phyloP scores from a whole-genome alignment of 2,888 invertebrate species.

The Kryphioiulus occultus region DNA sequence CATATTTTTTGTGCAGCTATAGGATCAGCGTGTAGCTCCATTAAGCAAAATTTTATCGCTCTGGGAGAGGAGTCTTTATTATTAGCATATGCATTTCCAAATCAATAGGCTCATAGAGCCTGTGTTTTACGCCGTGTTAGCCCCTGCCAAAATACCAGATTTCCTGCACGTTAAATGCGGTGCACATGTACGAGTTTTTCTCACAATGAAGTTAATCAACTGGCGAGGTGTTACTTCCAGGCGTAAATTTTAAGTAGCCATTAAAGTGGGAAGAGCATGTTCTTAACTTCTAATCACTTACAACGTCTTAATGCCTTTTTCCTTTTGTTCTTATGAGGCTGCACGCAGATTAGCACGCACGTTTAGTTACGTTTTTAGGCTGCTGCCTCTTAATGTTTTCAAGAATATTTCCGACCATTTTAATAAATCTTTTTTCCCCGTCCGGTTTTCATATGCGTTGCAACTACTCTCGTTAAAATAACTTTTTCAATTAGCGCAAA shows the following conservation, averaged over 20 bases:
- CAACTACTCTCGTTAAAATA: background rate
- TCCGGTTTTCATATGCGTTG: too few relatives aligned
- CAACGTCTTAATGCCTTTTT: background rate
- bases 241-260: slow-evolving; percentile 31
- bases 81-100: slow-evolving; percentile 26
- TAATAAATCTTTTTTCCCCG: background rate
- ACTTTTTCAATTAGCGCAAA: background rate
- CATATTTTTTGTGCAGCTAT: background rate
- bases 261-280: slow-evolving; percentile 30
- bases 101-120: slow-evolving; percentile 7
- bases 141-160: background rate
- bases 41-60: slow-evolving; percentile 31
- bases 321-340: background rate
- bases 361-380: background rate
- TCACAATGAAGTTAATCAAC: slow-evolving; percentile 2
- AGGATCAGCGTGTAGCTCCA: slow-evolving; percentile 19
- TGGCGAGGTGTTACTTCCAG: slow-evolving; percentile 7
- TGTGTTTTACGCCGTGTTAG: slow-evolving; percentile 1
- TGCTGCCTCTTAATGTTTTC: background rate
- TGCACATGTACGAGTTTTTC: background rate
- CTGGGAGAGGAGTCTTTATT: slow-evolving; percentile 6
- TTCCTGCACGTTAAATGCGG: background rate
- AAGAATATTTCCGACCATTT: background rate
- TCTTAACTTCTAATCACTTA: slow-evolving; percentile 26
- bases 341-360: slow-evolving; percentile 27